Percentiles rank a stretch among this genome's conserved stretches.
Evolutionary conservation across 2,113 vertebrate genomes (phyloP).

Genomic region (Spermophilus dauricus): DNA sequence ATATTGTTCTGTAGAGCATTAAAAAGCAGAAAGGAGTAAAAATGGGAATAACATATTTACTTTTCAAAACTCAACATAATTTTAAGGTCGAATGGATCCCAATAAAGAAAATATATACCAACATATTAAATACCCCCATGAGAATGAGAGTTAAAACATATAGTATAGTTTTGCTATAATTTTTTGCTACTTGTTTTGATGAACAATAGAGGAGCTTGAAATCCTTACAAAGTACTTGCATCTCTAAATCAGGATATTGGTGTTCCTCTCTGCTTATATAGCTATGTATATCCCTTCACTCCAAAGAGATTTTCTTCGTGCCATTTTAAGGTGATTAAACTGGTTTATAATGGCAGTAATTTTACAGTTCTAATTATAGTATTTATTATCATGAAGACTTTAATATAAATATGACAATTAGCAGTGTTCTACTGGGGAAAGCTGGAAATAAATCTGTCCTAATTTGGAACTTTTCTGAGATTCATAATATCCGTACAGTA

Average conservation of each 20-base stretch:
- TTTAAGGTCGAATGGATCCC: neutral
- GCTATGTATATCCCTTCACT: neutral
- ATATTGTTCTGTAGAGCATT: neutral
- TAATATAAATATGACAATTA: conserved; percentile 70
- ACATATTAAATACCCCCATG: neutral
- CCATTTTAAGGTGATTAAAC: conserved; percentile 72
- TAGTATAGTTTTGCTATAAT: neutral
- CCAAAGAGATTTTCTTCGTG: conserved; percentile 1
- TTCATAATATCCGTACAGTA: neutral
- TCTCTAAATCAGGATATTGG: neutral
- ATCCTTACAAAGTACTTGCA: neutral
- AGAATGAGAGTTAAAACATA: neutral
- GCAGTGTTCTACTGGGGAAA: conserved; percentile 33
- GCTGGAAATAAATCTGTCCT: conserved; percentile 58
- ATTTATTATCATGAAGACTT: conserved; percentile 69
- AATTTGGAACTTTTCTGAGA: conserved; percentile 58
- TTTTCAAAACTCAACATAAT: neutral
- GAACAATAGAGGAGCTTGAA: neutral
- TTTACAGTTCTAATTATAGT: conserved; percentile 57
- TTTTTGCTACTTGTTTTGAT: neutral
- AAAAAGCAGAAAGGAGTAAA: neutral
- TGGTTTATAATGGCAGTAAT: conserved; percentile 46
- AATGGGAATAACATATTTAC: neutral
- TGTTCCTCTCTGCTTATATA: neutral
- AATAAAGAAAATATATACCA: neutral